These are phyloP conservation scores for Pedicia rivosa DNA, from an alignment of 2,888 invertebrate species.

Conservation along the genomic window DNA sequence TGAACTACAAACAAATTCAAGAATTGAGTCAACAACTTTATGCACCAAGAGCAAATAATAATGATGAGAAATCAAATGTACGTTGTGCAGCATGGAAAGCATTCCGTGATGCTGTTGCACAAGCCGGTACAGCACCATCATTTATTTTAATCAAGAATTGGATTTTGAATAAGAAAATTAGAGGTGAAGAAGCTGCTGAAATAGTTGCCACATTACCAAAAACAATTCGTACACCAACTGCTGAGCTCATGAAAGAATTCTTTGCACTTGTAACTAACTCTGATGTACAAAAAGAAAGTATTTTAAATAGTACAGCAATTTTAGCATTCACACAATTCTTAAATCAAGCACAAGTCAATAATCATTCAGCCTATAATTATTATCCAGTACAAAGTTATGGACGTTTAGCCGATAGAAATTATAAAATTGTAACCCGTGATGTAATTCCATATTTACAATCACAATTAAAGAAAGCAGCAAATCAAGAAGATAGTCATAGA, in stretches of 20 bases:
- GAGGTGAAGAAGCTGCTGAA: constrained; percentile 40
- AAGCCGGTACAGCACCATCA: constrained; percentile 54
- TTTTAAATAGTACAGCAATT: constrained; percentile 40
- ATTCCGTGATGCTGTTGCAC: constrained; percentile 46
- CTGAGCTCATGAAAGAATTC: constrained; percentile 12
- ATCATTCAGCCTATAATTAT: constrained; percentile 36
- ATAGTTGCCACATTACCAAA: constrained; percentile 37
- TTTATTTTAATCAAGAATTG: constrained; percentile 42
- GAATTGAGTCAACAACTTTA: constrained; percentile 29
- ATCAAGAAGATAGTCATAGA: constrained; percentile 35
- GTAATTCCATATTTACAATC: constrained; percentile 42
- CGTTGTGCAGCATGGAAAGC: constrained; percentile 33
- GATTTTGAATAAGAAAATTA: constrained; percentile 38
- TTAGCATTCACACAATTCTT: constrained; percentile 42
- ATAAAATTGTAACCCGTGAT: constrained; percentile 17
- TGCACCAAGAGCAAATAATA: background rate
- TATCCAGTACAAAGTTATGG: constrained; percentile 52
- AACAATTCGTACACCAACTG: constrained; percentile 42
- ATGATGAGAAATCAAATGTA: background rate
- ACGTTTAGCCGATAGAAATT: constrained; percentile 29
- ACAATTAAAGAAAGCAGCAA: constrained; percentile 37
- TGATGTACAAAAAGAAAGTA: constrained; percentile 34
- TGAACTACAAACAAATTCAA: constrained; percentile 43
- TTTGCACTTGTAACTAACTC: constrained; percentile 34
- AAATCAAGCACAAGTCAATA: constrained; percentile 42